phyloP scores from a whole-genome alignment of 2,888 invertebrate species.

The Monoplex corrugatus region DNA sequence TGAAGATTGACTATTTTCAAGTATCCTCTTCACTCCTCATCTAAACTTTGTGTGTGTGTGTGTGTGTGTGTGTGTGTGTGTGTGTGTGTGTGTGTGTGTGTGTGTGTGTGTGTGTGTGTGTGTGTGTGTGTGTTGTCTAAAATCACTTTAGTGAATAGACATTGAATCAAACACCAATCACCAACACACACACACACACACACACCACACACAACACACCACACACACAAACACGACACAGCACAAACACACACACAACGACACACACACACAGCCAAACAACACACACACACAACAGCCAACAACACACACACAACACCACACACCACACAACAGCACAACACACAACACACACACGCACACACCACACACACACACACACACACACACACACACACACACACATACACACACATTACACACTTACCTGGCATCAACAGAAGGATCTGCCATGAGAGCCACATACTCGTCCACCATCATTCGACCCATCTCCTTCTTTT shows the following conservation, averaged over 20 bases:
- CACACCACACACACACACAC: background rate
- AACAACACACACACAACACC: background rate
- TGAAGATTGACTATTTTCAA: too few species aligned
- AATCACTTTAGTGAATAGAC: background rate
- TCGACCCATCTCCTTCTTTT: background rate
- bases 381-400: background rate
- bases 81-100: too few species aligned
- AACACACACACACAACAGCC: slow-evolving; percentile 19
- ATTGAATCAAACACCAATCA: background rate
- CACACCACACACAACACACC: background rate
- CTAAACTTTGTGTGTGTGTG: too few species aligned
- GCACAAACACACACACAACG: background rate
- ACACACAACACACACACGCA: background rate
- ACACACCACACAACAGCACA: too few species aligned
- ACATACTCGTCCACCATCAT: slow-evolving; percentile 43
- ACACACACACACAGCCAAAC: background rate
- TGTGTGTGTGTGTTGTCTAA: background rate
- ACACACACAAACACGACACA: too few species aligned
- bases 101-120: too few species aligned
- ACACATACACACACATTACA: background rate
- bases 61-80: too few species aligned
- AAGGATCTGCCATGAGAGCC: slow-evolving; percentile 39
- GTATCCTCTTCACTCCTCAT: too few species aligned
- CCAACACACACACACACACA: background rate
- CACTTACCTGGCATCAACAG: slow-evolving; percentile 43